Evolutionary conservation across 2,797 vertebrate species (phyloP), one percentile per base, ranked within the genome.

Genomic region (Sebastes matsubarae): DNA sequence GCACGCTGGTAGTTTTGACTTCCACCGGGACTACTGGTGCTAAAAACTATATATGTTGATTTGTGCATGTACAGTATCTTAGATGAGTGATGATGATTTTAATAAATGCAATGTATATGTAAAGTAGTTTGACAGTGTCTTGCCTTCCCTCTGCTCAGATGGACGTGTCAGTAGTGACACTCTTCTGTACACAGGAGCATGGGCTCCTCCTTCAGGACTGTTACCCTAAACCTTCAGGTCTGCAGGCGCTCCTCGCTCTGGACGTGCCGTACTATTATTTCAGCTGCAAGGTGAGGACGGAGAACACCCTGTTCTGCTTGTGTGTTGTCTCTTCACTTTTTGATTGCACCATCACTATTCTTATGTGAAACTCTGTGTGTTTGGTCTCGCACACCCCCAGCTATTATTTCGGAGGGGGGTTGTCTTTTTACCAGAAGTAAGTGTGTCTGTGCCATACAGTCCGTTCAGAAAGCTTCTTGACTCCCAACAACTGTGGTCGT

Each of bases 261-360:
- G 96, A 98, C 63, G 97, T 97, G 27, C 98, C 98, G 2, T 95
- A 97, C 87, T 99, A 98, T 84, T 99, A 97, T 93, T 99, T 98
- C 89, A 97, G 95, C 38, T 97, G 95, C 93, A 99, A 98, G 97
- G 98, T 99, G 88, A 75, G 64, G 27, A 36, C 4, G 4, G 16
- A 59, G 58, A 81, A 52, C 70, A 42, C 22, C 54, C 5, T 25
- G 38, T 27, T 32, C 32, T 70, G 75, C 11, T 20, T 59, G 10
- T 58, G 3, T 65, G n/a, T 59, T 50, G 52, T 36, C 24, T 78
- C 25, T 54, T 52, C 18, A 27, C 42, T 50, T 79, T 75, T 54
- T 86, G n/a, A 80, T 85, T 68, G 60, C 29, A 59, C n/a, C 27
- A 18, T 76, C 29, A 66, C 75, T 75, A 2, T 71, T 88, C 69